Base-by-base conservation (phyloP, 2,888 invertebrate genomes). In the Tenthredo livida region DNA sequence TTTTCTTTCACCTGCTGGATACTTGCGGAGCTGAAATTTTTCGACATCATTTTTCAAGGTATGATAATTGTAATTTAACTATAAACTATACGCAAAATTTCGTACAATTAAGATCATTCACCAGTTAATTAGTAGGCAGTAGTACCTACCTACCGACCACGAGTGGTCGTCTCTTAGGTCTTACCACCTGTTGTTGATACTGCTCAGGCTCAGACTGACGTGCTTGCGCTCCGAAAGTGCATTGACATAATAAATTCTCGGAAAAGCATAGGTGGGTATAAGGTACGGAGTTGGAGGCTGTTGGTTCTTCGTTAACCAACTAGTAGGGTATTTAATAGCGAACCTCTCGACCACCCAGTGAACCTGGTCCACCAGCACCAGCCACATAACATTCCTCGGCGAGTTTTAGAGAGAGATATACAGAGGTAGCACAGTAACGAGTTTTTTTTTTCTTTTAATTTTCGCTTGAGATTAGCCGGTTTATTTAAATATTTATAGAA, bases 161-260 rank as follows among this genome's bases (percentile, higher is more conserved):
- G 72, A 77, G 54, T 29, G 47, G 54, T 50, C 77, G 77, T 15
- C 50, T 47, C 54, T 29, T n/a, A n/a, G n/a, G n/a, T n/a, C 29
- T 77, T 80, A 17, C 80, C 80, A 80, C 80, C 80, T 80, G 80
- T 80, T 80, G 80, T 80, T 65, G 29, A 77, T 77, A 17, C 50
- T 80, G 37, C 40, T 65, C n/a, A n/a, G n/a, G 25, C 10, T 61
- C 25, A 12, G 25, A 17, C 58, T 37, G 15, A 47, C 7, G 25
- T 25, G 40, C 40, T 21, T 37, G 43, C 80, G 29, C 29, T 58
- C 80, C 10, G 54, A 54, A 47, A 77, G 77, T 77, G 77, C 77
- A 77, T 77, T 77, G 50, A 29, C 50, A 77, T 50, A 43, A 77
- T 54, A 77, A 50, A 77, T 77, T 77, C 54, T 37, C 0, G 77